Conservation (phyloP, 2,888 invertebrate genomes). For the Torymus tubicola region DNA sequence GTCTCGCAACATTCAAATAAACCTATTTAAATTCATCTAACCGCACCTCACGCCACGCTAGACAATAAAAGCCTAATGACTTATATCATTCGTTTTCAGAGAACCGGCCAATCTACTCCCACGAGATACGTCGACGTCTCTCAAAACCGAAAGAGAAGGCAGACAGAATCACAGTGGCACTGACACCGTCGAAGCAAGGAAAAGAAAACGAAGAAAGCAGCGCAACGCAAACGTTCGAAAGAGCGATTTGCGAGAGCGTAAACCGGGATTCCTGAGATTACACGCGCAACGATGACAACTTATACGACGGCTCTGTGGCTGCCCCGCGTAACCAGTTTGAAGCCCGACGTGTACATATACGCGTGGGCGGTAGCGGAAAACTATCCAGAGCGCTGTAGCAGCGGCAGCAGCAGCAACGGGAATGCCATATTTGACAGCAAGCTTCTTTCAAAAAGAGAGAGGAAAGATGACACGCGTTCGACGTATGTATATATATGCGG, state of each 20-base stretch:
- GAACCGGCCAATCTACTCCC: too few relatives aligned
- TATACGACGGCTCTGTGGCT: neutral
- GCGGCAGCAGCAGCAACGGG: conserved; percentile 1
- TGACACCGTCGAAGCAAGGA: neutral
- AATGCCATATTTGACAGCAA: conserved; percentile 48
- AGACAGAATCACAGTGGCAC: neutral
- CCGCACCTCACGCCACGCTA: too few relatives aligned
- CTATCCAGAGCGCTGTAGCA: conserved; percentile 20
- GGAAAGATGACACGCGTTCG: conserved; percentile 30
- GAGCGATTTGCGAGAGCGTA: conserved; percentile 55
- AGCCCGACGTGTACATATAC: conserved; percentile 42
- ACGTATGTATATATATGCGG: neutral
- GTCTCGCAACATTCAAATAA: too few relatives aligned
- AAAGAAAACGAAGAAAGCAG: neutral
- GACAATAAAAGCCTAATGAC: too few relatives aligned
- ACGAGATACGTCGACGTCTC: too few relatives aligned
- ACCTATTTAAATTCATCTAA: too few relatives aligned
- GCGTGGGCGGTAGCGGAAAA: conserved; percentile 40
- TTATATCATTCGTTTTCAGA: too few relatives aligned
- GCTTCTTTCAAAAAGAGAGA: conserved; percentile 24
- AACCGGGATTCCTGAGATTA: conserved; percentile 60
- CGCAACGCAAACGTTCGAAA: conserved; percentile 32
- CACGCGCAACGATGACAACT: neutral
- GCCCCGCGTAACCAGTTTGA: conserved; percentile 60
- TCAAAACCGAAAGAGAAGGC: neutral